phyloP scores from a whole-genome alignment of 2,888 invertebrate species.

The Pterobdella sp. region DNA sequence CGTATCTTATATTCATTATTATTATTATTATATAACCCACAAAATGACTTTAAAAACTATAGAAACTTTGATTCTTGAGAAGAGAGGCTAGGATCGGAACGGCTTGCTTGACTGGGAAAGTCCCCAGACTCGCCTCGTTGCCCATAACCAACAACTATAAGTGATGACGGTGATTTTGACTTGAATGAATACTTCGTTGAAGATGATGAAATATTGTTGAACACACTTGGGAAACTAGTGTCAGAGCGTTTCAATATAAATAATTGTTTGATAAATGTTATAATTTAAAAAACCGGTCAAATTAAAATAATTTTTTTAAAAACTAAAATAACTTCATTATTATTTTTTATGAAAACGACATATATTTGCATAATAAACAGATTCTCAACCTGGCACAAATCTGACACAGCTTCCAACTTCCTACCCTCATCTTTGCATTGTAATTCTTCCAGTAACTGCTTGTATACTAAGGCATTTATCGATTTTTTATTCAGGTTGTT shows the following conservation, averaged over 20 bases:
- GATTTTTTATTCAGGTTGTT: too few species aligned
- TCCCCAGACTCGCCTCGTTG: slow-evolving; percentile 92
- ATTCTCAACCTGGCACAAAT: slow-evolving; percentile 79
- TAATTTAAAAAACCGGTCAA: background rate
- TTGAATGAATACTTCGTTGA: background rate
- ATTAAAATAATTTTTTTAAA: slow-evolving; percentile 16
- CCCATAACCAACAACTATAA: slow-evolving; percentile 82
- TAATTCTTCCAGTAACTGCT: slow-evolving; percentile 80
- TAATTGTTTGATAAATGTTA: background rate
- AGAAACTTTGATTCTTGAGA: slow-evolving; percentile 61
- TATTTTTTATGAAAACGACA: too few species aligned
- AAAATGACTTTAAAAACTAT: too few species aligned
- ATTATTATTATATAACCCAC: too few species aligned
- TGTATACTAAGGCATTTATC: too few species aligned
- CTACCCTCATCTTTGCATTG: slow-evolving; percentile 92
- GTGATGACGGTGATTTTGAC: too few species aligned
- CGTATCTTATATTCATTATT: too few species aligned
- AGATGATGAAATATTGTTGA: too few species aligned
- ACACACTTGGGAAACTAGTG: too few species aligned
- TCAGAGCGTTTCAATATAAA: too few species aligned
- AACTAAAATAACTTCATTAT: background rate
- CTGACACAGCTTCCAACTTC: slow-evolving; percentile 89
- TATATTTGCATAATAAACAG: too few species aligned
- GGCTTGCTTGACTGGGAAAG: slow-evolving; percentile 95
- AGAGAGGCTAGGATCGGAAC: slow-evolving; percentile 87